phyloP scores from a whole-genome alignment of 2,113 vertebrate genomes.

The Anseranas semipalmata region DNA sequence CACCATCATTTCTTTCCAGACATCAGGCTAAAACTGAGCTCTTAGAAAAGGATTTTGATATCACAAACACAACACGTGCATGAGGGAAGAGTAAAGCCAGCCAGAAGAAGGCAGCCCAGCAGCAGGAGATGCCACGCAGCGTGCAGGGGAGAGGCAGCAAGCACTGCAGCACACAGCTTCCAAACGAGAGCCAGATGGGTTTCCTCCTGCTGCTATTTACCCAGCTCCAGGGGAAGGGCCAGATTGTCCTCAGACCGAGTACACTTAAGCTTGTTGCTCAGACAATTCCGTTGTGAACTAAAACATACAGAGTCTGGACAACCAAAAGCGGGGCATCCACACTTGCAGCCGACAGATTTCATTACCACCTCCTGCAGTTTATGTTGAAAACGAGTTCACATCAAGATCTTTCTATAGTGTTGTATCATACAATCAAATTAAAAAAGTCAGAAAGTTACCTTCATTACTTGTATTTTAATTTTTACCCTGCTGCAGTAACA shows the following conservation, averaged over 20 bases:
- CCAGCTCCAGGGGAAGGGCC: not conserved
- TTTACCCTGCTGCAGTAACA: not conserved
- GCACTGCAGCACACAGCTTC: not conserved
- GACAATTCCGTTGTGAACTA: not conserved
- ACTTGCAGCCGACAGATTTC: not conserved
- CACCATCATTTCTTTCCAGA: not conserved
- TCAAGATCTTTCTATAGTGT: not conserved
- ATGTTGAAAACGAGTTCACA: not conserved
- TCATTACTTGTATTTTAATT: not conserved
- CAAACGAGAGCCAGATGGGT: not conserved
- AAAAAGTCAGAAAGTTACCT: not conserved
- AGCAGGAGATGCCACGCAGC: not conserved
- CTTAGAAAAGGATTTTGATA: not conserved
- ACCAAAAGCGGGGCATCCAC: not conserved
- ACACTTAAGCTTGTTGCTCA: not conserved
- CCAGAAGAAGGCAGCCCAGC: not conserved
- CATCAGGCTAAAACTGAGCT: not conserved
- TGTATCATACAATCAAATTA: not conserved
- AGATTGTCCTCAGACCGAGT: not conserved
- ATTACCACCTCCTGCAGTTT: not conserved
- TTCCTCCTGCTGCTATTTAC: not conserved
- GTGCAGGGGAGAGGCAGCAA: not conserved
- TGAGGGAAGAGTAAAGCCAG: not conserved
- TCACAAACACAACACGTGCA: accelerated
- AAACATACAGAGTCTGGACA: not conserved